Conservation (phyloP, 2,888 invertebrate genomes). For the Oscheius sp. region DNA sequence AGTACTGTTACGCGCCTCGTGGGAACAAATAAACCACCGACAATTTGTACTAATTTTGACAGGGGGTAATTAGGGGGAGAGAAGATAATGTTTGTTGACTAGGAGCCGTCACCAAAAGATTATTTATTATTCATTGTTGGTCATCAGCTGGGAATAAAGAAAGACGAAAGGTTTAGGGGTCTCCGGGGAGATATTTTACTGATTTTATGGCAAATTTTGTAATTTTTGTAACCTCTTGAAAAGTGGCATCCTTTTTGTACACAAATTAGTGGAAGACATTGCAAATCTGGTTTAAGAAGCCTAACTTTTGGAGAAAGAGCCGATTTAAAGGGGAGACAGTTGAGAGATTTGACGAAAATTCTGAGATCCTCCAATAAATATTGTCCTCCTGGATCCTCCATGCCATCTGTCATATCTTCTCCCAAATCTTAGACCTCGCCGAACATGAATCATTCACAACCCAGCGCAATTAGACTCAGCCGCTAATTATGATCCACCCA, state of each 20-base stretch:
- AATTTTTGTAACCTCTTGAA: too few relatives aligned
- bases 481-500: neutral
- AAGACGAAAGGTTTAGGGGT: too few relatives aligned
- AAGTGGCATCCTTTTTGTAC: too few relatives aligned
- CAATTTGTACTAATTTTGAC: too few relatives aligned
- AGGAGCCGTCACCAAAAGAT: neutral
- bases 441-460: constrained; percentile 14
- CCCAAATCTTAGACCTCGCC: constrained; percentile 10
- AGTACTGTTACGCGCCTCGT: constrained; percentile 18
- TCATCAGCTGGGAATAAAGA: neutral
- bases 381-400: neutral
- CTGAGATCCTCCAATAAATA: too few relatives aligned
- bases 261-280: too few relatives aligned
- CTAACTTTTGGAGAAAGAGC: too few relatives aligned
- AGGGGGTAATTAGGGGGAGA: neutral
- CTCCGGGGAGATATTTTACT: too few relatives aligned
- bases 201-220: too few relatives aligned
- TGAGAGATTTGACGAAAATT: too few relatives aligned
- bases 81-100: neutral
- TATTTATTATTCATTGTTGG: constrained; percentile 1
- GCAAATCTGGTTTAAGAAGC: too few relatives aligned
- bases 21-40: constrained; percentile 3
- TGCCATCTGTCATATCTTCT: constrained; percentile 17
- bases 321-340: too few relatives aligned
- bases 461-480: constrained; percentile 1